These are phyloP conservation scores for Lampropteryx suffumata DNA, from an alignment of 2,888 invertebrate species.

Conservation along the genomic window DNA sequence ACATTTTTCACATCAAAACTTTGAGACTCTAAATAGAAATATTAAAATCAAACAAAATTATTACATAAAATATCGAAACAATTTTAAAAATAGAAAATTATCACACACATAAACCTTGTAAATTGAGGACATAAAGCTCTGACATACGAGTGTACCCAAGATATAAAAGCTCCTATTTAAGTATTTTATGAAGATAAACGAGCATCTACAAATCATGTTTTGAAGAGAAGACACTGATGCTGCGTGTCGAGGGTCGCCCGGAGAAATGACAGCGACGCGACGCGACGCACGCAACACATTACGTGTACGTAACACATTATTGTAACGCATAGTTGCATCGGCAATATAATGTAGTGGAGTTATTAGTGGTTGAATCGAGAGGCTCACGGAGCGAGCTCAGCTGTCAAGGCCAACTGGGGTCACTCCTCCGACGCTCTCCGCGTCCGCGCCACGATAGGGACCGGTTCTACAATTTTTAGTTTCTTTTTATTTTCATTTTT, in stretches of 20 bases:
- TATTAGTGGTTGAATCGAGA: slow-evolving; percentile 78
- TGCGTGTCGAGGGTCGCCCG: slow-evolving; percentile 28
- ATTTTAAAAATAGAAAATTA: background rate
- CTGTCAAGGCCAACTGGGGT: slow-evolving; percentile 82
- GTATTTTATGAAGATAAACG: slow-evolving; percentile 49
- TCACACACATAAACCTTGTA: slow-evolving; percentile 7
- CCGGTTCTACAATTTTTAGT: slow-evolving; percentile 82
- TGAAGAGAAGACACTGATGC: slow-evolving; percentile 49
- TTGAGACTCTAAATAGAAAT: no score
- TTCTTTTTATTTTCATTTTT: slow-evolving; percentile 82
- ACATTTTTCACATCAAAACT: no score
- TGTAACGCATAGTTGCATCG: slow-evolving; percentile 72
- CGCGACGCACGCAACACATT: slow-evolving; percentile 2
- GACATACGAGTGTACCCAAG: slow-evolving; percentile 18
- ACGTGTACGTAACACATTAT: slow-evolving; percentile 48
- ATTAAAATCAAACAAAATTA: no score
- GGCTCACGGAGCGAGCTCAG: slow-evolving; percentile 73
- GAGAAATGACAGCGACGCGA: slow-evolving; percentile 35
- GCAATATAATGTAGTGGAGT: slow-evolving; percentile 77
- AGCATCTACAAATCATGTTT: slow-evolving; percentile 65
- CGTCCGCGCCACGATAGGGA: slow-evolving; percentile 75
- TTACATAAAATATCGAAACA: background rate
- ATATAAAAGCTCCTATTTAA: slow-evolving; percentile 29
- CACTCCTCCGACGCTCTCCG: slow-evolving; percentile 80
- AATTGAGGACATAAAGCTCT: slow-evolving; percentile 12